Base-by-base conservation (phyloP, 2,797 vertebrate species). In the Serranus cabrilla region DNA sequence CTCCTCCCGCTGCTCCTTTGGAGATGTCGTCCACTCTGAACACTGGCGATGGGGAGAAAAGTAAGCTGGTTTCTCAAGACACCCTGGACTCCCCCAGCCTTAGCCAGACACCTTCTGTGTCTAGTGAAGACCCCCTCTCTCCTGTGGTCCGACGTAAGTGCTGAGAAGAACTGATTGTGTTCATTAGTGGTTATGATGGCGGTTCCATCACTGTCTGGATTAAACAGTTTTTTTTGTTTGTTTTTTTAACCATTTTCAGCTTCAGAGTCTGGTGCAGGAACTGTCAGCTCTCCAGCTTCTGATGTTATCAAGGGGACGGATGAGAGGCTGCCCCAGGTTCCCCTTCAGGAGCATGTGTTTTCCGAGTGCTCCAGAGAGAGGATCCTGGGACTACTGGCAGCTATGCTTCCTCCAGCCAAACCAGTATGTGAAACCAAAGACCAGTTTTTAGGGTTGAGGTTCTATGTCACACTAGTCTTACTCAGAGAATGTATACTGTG, bases 331-430 rank as follows among this genome's bases (percentile, higher is more conserved):
- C 84, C 96, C 21, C 94, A 87, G 68, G 90, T 92, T 34, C 96
- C 95, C 13, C 95, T 95, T 51, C 97, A 97, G 82, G 98, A 98
- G 11, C 97, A 99, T 55, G 96, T 99, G 59, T 99, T 99, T 83
- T 97, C 98, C 1, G 97, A 99, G 75, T 99, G 98, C 87, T 99
- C 97, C 78, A 96, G 97, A 88, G 98, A 99, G 93, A 97, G 98
- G 89, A 97, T 99, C 87, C 93, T 99, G 74, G 98, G 98, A 16
- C 93, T 99, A 27, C 84, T 99, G 71, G 97, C 98, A 27, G 97
- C 98, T 83, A 99, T 99, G 98, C 87, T 99, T 79, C 98, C 98
- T 25, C 96, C 97, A 58, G 93, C 96, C 68, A 97, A 96, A 93
- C 94, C 86, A 40, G 98, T 99, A 95, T 2, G 80, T 68, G 13